Evolutionary conservation across 53 echinoderm and acorn worm species (phyloP), one percentile per base, ranked within the genome.

Genomic region (Echinarachnius parma): DNA sequence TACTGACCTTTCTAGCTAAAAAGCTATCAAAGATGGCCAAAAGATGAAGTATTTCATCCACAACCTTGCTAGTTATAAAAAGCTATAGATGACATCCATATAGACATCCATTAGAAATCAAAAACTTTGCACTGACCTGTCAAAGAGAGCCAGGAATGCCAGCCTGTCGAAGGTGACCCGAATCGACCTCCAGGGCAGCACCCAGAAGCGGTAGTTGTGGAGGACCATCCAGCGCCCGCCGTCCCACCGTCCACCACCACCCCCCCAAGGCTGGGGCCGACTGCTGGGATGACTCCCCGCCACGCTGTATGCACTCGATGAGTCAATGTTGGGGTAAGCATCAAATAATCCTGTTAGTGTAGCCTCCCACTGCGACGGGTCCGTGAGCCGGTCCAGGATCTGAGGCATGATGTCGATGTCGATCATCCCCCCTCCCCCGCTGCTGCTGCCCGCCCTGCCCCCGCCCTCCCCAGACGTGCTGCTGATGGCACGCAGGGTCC

Each of bases 171-270:
- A 91, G 35, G 78, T 96, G 62, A 96, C 86, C 77, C 91, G 84
- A 78, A 96, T 77, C 62, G 87, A 82, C 78, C 85, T 82, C 82
- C 87, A 78, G 3, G 98, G 98, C n/a, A 98, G 77, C 47, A 98
- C 82, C 91, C 88, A 85, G 62, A 98, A 98, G 61, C 87, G 75
- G 60, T 98, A 98, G 80, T 98, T 98, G 63, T 98, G 98, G 27
- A 88, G 62, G 63, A 91, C 83, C 64, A 78, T 79, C 30, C 87
- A 59, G 16, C 87, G 53, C n/a, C n/a, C n/a, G n/a, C n/a, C n/a
- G 32, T 62, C 53, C 52, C 13, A 19, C 10, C 4, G 9, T 28
- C 65, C 83, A 13, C 69, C 64, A 25, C 23, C 83, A 77, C 44
- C 60, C n/a, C n/a, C n/a, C n/a, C 62, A 3, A 82, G 48, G 61